These are phyloP conservation scores for Gorsachius goisagi DNA, from an alignment of 2,113 vertebrate species.

Conservation along the genomic window DNA sequence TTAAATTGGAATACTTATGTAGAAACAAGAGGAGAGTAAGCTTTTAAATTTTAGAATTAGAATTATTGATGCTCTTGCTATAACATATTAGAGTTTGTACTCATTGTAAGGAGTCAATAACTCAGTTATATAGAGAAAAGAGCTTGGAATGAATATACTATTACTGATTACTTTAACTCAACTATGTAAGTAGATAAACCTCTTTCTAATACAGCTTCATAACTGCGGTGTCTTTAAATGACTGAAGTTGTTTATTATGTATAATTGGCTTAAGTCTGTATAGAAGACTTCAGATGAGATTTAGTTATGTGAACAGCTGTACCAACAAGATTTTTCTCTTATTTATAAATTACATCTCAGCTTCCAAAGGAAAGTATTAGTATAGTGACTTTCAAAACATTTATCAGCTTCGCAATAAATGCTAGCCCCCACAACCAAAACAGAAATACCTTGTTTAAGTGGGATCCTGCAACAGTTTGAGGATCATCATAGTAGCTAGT, in stretches of 20 bases:
- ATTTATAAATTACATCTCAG: neutral
- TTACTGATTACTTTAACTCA: constrained; percentile 15
- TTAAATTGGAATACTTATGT: neutral
- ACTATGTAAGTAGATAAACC: constrained; percentile 24
- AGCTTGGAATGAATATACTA: neutral
- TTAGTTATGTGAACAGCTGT: constrained; percentile 25
- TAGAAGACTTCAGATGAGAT: constrained; percentile 6
- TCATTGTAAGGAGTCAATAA: neutral
- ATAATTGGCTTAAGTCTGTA: constrained; percentile 50
- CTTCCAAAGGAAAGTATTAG: neutral
- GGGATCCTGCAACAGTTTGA: neutral
- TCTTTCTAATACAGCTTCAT: constrained; percentile 17
- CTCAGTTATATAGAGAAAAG: neutral
- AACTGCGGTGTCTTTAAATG: neutral
- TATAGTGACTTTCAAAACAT: neutral
- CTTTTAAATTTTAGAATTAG: neutral
- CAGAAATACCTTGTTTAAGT: neutral
- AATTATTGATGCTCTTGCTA: neutral
- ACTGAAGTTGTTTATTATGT: constrained; percentile 14
- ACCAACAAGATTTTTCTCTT: constrained; percentile 6
- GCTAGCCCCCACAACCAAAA: neutral
- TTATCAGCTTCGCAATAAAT: neutral
- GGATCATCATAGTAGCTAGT: neutral
- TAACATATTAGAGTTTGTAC: neutral
- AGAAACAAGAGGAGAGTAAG: neutral